Evolutionary conservation across 2,888 invertebrate genomes (phyloP).

Genomic region (Seira musarum): DNA sequence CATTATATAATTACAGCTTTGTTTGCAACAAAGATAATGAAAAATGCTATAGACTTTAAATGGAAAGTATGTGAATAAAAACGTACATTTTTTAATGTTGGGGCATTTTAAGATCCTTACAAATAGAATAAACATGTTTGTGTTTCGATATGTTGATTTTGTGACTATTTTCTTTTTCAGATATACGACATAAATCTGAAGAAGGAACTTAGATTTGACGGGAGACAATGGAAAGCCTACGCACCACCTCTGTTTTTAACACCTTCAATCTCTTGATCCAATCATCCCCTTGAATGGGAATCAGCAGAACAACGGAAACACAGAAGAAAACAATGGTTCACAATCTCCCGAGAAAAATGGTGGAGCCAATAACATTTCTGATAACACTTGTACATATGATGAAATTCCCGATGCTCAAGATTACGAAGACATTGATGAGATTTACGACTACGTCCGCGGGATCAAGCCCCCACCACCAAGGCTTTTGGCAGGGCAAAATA

Average conservation of each 20-base stretch:
- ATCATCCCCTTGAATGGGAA: constrained; percentile 44
- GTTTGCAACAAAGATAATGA: no score
- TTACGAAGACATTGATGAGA: constrained; percentile 96
- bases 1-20: no score
- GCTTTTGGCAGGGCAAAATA: constrained; percentile 24
- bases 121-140: no score
- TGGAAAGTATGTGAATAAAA: no score
- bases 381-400: constrained; percentile 37
- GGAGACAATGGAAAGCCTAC: constrained; percentile 69
- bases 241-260: constrained; percentile 68
- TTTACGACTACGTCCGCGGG: constrained; percentile 95
- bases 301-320: constrained; percentile 72
- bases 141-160: neutral
- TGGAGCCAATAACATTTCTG: constrained; percentile 72
- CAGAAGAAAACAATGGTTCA: constrained; percentile 75
- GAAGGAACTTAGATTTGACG: constrained; percentile 69
- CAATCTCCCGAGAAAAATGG: constrained; percentile 75
- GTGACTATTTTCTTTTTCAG: constrained; percentile 47
- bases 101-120: no score
- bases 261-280: constrained; percentile 58
- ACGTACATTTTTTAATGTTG: no score
- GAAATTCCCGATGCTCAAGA: constrained; percentile 77
- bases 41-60: no score
- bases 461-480: constrained; percentile 85
- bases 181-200: constrained; percentile 69